Percentiles rank a stretch among this genome's conserved stretches.
These are phyloP conservation scores for Bombus affinis DNA, from an alignment of 1,140 invertebrate genomes.

Conservation along the genomic window DNA sequence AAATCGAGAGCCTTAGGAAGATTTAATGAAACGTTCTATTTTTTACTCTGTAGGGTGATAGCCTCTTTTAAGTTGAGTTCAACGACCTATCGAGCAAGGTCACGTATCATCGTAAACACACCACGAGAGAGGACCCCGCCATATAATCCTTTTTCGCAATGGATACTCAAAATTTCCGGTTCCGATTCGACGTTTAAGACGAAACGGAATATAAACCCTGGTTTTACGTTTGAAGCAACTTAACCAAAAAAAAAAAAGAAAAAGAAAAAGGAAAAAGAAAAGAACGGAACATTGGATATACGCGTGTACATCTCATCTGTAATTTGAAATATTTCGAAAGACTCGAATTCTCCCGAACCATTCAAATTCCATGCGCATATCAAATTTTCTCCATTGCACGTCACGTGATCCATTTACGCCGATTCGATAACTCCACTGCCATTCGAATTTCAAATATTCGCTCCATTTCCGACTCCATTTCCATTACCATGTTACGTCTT, in stretches of 20 bases:
- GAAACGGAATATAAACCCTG: too few species aligned
- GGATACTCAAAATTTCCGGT: background rate
- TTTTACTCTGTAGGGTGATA: conserved; percentile 4
- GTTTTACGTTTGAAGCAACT: background rate
- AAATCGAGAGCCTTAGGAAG: conserved; percentile 7
- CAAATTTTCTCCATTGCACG: background rate
- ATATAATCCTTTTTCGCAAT: background rate
- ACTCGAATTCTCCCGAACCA: background rate
- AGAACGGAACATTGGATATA: background rate
- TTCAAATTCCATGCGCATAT: conserved; percentile 9
- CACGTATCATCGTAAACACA: background rate
- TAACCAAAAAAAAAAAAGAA: background rate
- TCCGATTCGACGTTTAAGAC: background rate
- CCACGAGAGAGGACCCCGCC: too few species aligned
- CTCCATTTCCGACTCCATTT: background rate
- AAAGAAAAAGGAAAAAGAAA: background rate
- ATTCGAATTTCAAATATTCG: background rate
- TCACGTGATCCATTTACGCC: conserved; percentile 10
- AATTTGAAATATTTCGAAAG: background rate
- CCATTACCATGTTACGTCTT: background rate
- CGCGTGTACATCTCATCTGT: background rate
- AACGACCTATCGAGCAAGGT: conserved; percentile 25
- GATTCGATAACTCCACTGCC: background rate
- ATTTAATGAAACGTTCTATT: conserved; percentile 2
- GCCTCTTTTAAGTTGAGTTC: conserved; percentile 23